Conservation (phyloP, 1,140 invertebrate genomes). For the Diuraphis noxia region DNA sequence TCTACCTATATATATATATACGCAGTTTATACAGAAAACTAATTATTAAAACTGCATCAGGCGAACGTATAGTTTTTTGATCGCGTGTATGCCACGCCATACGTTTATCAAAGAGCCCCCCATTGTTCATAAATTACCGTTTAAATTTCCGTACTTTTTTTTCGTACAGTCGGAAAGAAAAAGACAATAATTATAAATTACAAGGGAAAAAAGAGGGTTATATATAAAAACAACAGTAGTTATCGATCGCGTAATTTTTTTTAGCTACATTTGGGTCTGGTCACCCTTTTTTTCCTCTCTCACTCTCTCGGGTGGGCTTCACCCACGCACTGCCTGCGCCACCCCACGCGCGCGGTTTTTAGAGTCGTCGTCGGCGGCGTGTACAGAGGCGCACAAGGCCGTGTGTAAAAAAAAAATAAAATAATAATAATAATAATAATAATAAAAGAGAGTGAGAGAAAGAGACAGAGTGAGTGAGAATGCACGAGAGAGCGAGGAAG, state of each 20-base stretch:
- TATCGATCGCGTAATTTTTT: conserved; percentile 54
- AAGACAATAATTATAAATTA: conserved; percentile 54
- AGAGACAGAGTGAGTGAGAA: conserved; percentile 55
- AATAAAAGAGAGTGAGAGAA: no score
- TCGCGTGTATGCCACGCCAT: conserved; percentile 33
- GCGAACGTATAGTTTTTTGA: background rate
- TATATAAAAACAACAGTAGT: conserved; percentile 52
- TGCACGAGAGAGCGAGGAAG: background rate
- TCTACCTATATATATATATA: background rate
- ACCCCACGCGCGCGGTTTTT: conserved; percentile 44
- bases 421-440: conserved; percentile 54
- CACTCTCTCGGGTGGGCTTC: background rate
- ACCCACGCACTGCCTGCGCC: conserved; percentile 8
- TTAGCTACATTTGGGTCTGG: conserved; percentile 47
- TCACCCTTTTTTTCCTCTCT: conserved; percentile 48
- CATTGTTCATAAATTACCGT: conserved; percentile 43
- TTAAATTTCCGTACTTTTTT: conserved; percentile 47
- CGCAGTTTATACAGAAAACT: background rate
- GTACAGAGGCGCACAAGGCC: background rate
- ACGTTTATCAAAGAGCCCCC: conserved; percentile 35
- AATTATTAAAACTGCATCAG: background rate
- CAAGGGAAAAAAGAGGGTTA: conserved; percentile 49
- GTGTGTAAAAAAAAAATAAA: conserved; percentile 51
- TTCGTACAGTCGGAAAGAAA: background rate
- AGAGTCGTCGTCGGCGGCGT: conserved; percentile 14